Evolutionary conservation across 1,140 invertebrate species (phyloP).

Genomic region (Drosophila serrata): DNA sequence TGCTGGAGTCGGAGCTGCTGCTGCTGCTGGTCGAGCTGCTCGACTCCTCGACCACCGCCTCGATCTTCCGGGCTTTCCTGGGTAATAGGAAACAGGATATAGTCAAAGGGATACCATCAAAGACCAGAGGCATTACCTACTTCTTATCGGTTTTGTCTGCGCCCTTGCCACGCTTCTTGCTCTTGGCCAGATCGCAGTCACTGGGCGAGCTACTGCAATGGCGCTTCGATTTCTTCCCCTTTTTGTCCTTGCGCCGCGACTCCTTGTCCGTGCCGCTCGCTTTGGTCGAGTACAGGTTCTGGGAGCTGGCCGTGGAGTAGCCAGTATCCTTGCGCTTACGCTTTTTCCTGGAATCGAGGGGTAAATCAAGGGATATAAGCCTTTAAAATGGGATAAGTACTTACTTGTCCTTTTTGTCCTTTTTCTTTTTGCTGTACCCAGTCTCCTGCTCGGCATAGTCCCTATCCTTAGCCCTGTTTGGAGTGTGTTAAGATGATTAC

Average conservation of each 20-base stretch:
- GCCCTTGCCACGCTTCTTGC: conserved; percentile 73
- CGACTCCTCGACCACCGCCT: conserved; percentile 79
- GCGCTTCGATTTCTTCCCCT: conserved; percentile 76
- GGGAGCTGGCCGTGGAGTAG: conserved; percentile 89
- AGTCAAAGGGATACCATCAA: neutral
- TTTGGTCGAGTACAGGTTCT: conserved; percentile 85
- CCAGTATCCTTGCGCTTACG: conserved; percentile 88
- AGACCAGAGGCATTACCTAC: conserved; percentile 48
- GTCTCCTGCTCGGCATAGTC: conserved; percentile 79
- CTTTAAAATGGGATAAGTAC: neutral
- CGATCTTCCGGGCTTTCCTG: conserved; percentile 77
- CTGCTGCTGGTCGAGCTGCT: conserved; percentile 66
- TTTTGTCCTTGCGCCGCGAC: conserved; percentile 74
- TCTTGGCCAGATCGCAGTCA: conserved; percentile 71
- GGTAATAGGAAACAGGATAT: neutral
- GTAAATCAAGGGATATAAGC: neutral
- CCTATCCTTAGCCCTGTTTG: conserved; percentile 66
- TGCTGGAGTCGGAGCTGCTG: conserved; percentile 71
- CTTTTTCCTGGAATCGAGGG: conserved; percentile 61
- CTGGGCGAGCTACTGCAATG: conserved; percentile 72
- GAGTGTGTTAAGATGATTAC: neutral
- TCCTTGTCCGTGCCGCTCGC: conserved; percentile 70
- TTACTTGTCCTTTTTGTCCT: conserved; percentile 74
- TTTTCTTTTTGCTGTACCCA: conserved; percentile 72
- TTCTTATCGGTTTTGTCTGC: conserved; percentile 76